These are phyloP conservation scores for Sphaerophoria taeniata DNA, from an alignment of 2,888 invertebrate species.

Conservation along the genomic window DNA sequence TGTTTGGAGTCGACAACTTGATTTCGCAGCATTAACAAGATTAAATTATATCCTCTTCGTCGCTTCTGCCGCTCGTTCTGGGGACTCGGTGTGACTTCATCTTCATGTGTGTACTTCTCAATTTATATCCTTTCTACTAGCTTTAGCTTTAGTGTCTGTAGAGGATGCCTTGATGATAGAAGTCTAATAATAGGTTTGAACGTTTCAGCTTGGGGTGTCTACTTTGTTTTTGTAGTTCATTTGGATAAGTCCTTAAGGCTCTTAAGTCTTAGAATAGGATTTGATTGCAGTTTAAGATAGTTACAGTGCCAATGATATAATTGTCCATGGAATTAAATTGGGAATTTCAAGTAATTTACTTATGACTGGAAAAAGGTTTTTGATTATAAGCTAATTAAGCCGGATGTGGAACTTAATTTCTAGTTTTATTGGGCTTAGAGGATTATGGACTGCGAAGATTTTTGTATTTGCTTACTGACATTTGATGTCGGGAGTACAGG, in stretches of 20 bases:
- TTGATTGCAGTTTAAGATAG: slow-evolving; percentile 36
- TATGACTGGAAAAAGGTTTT: slow-evolving; percentile 34
- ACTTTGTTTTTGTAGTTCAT: slow-evolving; percentile 11
- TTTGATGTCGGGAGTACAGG: no score
- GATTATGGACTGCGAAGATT: no score
- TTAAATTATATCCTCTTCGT: slow-evolving; percentile 78
- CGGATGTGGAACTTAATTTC: background rate
- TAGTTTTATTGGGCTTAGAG: no score
- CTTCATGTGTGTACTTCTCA: slow-evolving; percentile 70
- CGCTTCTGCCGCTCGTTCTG: slow-evolving; percentile 26
- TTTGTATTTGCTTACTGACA: no score
- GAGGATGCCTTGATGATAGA: background rate
- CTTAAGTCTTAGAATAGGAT: slow-evolving; percentile 16
- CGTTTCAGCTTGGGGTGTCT: slow-evolving; percentile 24
- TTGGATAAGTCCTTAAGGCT: background rate
- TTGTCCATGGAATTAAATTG: slow-evolving; percentile 52
- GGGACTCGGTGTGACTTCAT: slow-evolving; percentile 12
- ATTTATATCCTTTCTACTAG: slow-evolving; percentile 46
- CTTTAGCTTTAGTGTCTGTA: background rate
- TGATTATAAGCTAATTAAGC: background rate
- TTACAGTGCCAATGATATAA: slow-evolving; percentile 21
- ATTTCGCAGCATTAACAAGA: slow-evolving; percentile 83
- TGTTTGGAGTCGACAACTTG: slow-evolving; percentile 81
- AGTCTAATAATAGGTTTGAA: no score
- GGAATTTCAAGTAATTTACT: slow-evolving; percentile 61